Evolutionary conservation across 2,113 vertebrate species (phyloP).

Genomic region (Lonchura striata): DNA sequence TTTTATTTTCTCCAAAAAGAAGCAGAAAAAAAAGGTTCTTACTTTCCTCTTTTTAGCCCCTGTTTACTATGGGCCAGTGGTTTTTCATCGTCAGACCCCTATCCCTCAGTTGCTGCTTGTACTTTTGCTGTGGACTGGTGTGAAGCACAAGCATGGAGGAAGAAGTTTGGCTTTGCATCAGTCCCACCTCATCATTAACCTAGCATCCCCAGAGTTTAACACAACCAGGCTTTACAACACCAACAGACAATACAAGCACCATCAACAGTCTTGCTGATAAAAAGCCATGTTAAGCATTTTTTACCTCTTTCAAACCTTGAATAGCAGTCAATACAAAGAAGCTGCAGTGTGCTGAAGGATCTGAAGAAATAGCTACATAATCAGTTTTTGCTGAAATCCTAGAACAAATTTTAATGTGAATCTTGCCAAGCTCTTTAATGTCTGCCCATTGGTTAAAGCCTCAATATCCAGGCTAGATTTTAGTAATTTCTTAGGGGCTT

Average conservation of each 20-base stretch:
- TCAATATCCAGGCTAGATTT: not conserved
- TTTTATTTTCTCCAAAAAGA: not conserved
- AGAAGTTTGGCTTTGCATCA: not conserved
- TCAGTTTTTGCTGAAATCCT: conserved; percentile 6
- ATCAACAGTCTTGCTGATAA: not conserved
- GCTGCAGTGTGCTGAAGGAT: not conserved
- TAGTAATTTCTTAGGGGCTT: not conserved
- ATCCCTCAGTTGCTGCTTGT: not conserved
- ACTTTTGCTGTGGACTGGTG: not conserved
- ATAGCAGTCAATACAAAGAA: not conserved
- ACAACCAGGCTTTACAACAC: not conserved
- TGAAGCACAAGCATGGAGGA: not conserved
- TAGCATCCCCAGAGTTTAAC: not conserved
- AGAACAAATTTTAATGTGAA: not conserved
- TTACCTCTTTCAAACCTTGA: conserved; percentile 3
- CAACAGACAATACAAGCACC: not conserved
- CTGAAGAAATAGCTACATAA: not conserved
- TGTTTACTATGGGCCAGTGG: not conserved
- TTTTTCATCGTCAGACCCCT: not conserved
- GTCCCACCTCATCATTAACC: not conserved
- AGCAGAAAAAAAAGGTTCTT: not conserved
- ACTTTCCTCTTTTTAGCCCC: not conserved
- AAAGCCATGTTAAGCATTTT: not conserved
- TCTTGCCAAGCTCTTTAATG: not conserved
- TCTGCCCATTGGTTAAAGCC: not conserved